Evolutionary conservation across 2,888 invertebrate genomes (phyloP), one percentile per base, ranked within the genome.

Genomic region (Noctuana brunneofusca): DNA sequence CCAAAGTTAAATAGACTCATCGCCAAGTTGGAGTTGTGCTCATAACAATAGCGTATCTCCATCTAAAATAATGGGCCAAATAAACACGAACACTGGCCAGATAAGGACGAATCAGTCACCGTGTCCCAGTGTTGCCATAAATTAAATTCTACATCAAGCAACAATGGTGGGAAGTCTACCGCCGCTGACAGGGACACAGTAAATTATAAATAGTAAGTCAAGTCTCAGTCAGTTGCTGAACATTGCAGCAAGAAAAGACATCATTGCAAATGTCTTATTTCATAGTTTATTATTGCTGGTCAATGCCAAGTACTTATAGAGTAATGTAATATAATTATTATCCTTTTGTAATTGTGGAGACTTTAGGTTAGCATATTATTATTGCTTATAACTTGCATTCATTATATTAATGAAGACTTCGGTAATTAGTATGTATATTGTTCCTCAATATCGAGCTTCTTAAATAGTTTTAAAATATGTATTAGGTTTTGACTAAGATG

Each of bases 111-210:
- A 55, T 62, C 62, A 62, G 62, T 62, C 55, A 55, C 38, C 41
- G 55, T 41, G 62, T 49, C 55, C 38, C 55, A 49, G 38, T 48
- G 60, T 48, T 18, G 41, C 55, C 55, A 62, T 60, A 54, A 60
- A 59, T 59, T 59, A 46, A 59, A 59, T 59, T 59, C 53, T 46
- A 43, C 53, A 53, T 53, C 59, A 32, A 59, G 43, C 59, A 35
- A 46, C 46, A 53, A 53, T 53, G 53, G 32, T 53, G 32, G 46
- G 16, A 30, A 48, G 46, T 16, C 53, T 27, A n/a, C 50, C 50
- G n/a, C 6, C 1, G 20, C 16, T 22, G 53, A 46, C 46, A 46
- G 9, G 12, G 30, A 35, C 24, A 48, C 52, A 60, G 60, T 54
- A 12, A 16, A 54, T 16, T 12, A 8, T 32, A 32, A 54, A 22